Percentiles rank a stretch among this genome's conserved stretches.
phyloP scores from a whole-genome alignment of 2,888 invertebrate species.

The Limnephilus rhombicus region DNA sequence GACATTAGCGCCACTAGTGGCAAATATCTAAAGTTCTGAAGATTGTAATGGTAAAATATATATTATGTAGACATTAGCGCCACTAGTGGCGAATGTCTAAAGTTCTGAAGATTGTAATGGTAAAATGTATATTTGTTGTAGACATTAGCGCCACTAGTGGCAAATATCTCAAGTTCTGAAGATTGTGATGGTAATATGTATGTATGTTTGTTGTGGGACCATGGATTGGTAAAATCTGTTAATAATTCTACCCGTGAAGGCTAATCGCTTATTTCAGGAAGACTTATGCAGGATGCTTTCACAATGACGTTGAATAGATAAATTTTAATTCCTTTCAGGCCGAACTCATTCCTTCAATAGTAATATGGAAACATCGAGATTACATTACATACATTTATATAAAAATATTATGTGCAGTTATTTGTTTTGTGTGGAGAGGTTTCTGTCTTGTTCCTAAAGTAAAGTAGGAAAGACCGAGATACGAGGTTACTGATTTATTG shows the following conservation, averaged over 20 bases:
- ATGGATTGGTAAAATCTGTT: not conserved
- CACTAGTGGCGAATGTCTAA: no score
- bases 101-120: no score
- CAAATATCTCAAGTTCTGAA: no score
- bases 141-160: no score
- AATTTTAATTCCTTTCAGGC: not conserved
- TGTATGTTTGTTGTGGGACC: no score
- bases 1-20: no score
- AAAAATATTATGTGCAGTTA: conserved; percentile 29
- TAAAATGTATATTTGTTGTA: no score
- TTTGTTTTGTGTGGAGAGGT: not conserved
- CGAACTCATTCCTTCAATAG: not conserved
- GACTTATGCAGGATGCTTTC: not conserved
- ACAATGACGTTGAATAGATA: not conserved
- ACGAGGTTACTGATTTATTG: conserved; percentile 6
- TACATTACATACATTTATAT: conserved; percentile 15
- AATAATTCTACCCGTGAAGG: not conserved
- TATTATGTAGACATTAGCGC: no score
- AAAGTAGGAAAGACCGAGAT: conserved; percentile 2
- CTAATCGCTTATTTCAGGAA: not conserved
- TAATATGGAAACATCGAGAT: not conserved
- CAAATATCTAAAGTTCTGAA: no score
- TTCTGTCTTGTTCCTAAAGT: not conserved
- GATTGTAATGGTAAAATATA: no score
- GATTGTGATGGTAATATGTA: no score